A percentile compares a stretch with the other conserved stretches of the same genome.
phyloP scores from a whole-genome alignment of 1,140 invertebrate genomes.

The Neodiprion virginianus region DNA sequence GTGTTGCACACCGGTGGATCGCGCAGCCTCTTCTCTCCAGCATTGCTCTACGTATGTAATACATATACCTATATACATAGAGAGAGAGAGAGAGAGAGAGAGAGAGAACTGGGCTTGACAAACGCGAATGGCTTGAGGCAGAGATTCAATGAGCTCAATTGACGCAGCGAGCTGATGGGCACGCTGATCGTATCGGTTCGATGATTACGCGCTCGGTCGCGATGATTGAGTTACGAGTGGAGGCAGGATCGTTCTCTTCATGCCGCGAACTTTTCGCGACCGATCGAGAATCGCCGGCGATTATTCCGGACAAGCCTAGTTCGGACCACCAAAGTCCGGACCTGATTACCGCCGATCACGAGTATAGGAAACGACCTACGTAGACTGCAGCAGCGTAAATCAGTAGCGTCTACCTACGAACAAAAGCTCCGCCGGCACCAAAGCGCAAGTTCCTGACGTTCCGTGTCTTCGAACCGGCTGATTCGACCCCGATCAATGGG shows the following conservation, averaged over 20 bases:
- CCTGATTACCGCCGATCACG: no score
- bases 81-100: no score
- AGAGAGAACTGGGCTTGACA: conserved; percentile 27
- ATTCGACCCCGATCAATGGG: neutral
- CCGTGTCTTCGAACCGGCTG: neutral
- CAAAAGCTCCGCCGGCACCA: no score
- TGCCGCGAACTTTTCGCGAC: neutral
- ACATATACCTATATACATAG: no score
- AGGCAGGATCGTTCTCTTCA: neutral
- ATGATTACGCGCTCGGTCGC: conserved; percentile 41
- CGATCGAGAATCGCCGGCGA: neutral
- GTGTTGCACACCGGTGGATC: neutral
- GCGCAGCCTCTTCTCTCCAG: neutral
- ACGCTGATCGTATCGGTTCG: conserved; percentile 56
- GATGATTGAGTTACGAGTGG: neutral
- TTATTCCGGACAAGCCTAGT: no score
- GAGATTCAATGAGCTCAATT: conserved; percentile 64
- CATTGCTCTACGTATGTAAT: no score
- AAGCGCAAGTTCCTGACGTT: no score
- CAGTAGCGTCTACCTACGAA: no score
- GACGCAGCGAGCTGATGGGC: conserved; percentile 41
- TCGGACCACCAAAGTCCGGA: no score
- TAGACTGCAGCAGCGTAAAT: no score
- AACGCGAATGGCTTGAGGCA: conserved; percentile 58
- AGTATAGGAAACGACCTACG: no score